phyloP scores from a whole-genome alignment of 2,113 vertebrate species.

The Poicephalus meyeri region DNA sequence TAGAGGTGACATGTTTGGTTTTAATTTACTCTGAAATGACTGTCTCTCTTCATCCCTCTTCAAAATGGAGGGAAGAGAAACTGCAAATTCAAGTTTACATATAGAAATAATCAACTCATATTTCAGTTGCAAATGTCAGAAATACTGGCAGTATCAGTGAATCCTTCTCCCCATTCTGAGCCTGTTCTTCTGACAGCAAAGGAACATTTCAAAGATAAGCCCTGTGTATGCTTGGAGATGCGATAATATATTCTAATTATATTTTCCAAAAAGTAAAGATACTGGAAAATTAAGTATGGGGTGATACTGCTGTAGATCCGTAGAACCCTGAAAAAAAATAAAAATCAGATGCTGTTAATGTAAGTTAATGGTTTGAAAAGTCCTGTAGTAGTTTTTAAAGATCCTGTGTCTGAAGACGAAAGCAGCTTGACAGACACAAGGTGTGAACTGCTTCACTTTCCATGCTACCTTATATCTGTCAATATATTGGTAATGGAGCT shows the following conservation, averaged over 20 bases:
- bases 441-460: not conserved
- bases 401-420: not conserved
- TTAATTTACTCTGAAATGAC: not conserved
- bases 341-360: not conserved
- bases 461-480: not conserved
- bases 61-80: not conserved
- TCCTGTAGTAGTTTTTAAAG: not conserved
- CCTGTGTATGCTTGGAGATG: not conserved
- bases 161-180: not conserved
- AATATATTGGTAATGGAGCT: conserved; percentile 29
- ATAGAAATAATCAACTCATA: not conserved
- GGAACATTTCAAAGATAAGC: not conserved
- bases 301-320: not conserved
- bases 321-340: not conserved
- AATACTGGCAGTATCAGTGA: not conserved
- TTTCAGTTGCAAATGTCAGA: not conserved
- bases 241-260: not conserved
- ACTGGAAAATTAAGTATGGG: not conserved
- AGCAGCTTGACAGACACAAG: not conserved
- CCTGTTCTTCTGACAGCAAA: not conserved
- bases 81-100: not conserved
- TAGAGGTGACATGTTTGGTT: not conserved
- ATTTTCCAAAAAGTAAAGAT: not conserved
- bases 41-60: not conserved
- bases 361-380: not conserved